Base-by-base conservation (phyloP, 2,888 invertebrate species). In the Physocephala rufipes region DNA sequence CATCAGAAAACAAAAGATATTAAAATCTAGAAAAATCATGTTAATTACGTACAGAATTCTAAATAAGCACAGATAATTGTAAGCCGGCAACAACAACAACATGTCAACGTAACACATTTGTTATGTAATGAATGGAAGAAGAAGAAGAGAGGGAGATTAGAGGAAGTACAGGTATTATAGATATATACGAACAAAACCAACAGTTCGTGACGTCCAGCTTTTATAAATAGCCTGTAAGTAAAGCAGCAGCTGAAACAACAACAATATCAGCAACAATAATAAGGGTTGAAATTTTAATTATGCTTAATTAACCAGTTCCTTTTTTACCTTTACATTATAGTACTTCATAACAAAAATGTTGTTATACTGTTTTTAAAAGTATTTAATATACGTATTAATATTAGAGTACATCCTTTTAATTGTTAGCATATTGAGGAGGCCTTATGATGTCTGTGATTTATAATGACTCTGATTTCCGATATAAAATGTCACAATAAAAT, bases 101-200 rank as follows among this genome's bases (percentile, higher is more conserved):
- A 45, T 12, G 13, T 9, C 36, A 9, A 9, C 36, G 9, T 36
- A 36, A 36, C 36, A n/a, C n/a, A n/a, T n/a, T n/a, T n/a, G n/a
- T n/a, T n/a, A 36, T 36, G 4, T 36, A 36, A 36, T 36, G 9
- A 36, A 36, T 36, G 9, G 9, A 36, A 7, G 9, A 36, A 36
- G 36, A 36, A n/a, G n/a, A 9, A 36, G 21, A 13, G n/a, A 21
- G 16, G 30, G 47, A 53, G 63, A 19, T 19, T 26, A 43, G 43
- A 53, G 58, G 13, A 15, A 19, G 61, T 49, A 21, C 65, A 5
- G 49, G 55, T n/a, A n/a, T n/a, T n/a, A n/a, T 62, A 64, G 64
- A 62, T 55, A 55, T 70, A 55, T 55, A 63, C 70, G 64, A 70
- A 62, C 70, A 58, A 55, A 45, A 70, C 63, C 53, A 70, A 51